Evolutionary conservation across 2,113 vertebrate genomes (phyloP), one percentile per base, ranked within the genome.

Genomic region (Proteles cristata): DNA sequence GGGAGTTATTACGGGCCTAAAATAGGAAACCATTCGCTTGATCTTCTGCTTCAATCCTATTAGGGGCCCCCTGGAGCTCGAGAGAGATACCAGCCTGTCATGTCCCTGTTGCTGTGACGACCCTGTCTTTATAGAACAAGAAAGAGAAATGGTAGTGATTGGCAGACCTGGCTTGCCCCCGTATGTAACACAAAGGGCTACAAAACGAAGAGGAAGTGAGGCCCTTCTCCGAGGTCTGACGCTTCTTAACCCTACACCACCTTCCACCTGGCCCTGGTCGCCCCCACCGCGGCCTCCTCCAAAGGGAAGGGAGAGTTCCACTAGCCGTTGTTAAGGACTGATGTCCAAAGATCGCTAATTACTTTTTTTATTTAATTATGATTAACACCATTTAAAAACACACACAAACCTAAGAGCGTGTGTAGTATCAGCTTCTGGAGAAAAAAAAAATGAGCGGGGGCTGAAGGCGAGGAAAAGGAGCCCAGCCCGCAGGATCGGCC

Each of bases 181-280:
- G 98, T 98, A 98, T 98, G 98, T 98, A 98, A 98, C 99, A 99
- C 99, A 99, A 99, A 99, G 99, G 99, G 97, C 96, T 98, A 99
- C 99, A 99, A 99, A 99, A 99, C 98, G 98, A 99, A 99, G 99
- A 99, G 99, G 99, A 99, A 99, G 99, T 99, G 98, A 98, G 97
- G 98, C 99, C 99, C 99, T 99, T 99, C 99, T 98, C 98, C 97
- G 97, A 98, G 98, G 98, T 98, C 99, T 98, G 98, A 98, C 98
- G 99, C 99, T 99, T 99, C 99, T 99, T 99, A 99, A 99, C 99
- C 99, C 99, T 95, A 98, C 83, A 98, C 97, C 98, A 99, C 99
- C 99, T 99, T 99, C 98, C 82, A 98, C 98, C 98, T 98, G 98
- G 98, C 98, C 98, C 98, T 87, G 98, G 98, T 98, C 87, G 95